Base-by-base conservation (phyloP, 2,797 vertebrate species). In the Ptychadena robeensis region DNA sequence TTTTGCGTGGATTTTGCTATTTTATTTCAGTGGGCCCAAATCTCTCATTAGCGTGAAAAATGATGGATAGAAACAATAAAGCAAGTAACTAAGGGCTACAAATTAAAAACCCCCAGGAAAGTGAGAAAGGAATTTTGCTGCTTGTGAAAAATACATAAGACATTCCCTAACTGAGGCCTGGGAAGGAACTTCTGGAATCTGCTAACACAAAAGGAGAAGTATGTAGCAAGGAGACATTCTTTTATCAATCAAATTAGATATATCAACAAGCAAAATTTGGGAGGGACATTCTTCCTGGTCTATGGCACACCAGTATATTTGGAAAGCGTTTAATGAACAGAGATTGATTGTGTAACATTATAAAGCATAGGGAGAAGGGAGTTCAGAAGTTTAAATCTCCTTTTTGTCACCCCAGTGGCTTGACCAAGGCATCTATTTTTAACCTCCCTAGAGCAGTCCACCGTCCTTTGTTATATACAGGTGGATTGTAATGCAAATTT, bases 31-130 rank as follows among this genome's bases (percentile, higher is more conserved):
- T 84, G 69, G 87, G 88, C 90, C 87, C 84, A 89, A 87, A 83
- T 82, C 85, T 85, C 86, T 84, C 87, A 86, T 89, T 91, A 89
- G 83, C 63, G 18, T 65, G 86, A 79, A 80, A 89, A 61, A 44
- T 76, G 92, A 89, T 88, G 86, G 80, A 91, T 92, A 91, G 73
- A 86, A 79, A 75, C 92, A 95, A 94, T 90, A 89, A 89, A 91
- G 91, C 91, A 93, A 88, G 95, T 96, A 96, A 95, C 95, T 93
- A 95, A 92, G 92, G 94, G 92, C 94, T 94, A 94, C 92, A 89
- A 92, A 94, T 94, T 90, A 91, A 95, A 96, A 96, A 95, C 92
- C 93, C 93, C 91, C 93, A 86, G 90, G 90, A 95, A 94, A 95
- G 94, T 91, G 91, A 83, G 90, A 89, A 89, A 94, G 90, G 93